These are phyloP conservation scores for Lithophane semibrunnea DNA, from an alignment of 2,888 invertebrate species.

Conservation along the genomic window DNA sequence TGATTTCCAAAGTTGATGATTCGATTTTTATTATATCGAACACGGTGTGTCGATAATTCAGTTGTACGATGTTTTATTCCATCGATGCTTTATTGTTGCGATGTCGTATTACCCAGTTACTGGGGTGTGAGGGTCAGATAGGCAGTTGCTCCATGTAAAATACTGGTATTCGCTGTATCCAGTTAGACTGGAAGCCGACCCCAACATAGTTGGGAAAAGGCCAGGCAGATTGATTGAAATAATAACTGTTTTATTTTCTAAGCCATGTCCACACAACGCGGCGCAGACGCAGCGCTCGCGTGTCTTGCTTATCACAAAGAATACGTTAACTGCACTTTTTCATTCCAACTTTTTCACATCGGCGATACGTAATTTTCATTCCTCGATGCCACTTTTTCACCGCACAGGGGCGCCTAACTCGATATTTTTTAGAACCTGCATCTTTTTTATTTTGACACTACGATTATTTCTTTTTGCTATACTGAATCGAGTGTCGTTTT, in stretches of 20 bases:
- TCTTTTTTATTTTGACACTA: constrained; percentile 68
- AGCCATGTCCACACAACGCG: constrained; percentile 60
- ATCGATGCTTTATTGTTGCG: too few species aligned
- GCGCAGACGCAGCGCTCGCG: constrained; percentile 55
- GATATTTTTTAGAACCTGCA: constrained; percentile 66
- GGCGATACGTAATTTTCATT: constrained; percentile 83
- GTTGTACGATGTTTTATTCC: too few species aligned
- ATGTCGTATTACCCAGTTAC: too few species aligned
- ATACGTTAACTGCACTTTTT: constrained; percentile 75
- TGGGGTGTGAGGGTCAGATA: too few species aligned
- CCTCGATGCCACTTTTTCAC: constrained; percentile 80
- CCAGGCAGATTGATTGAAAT: too few species aligned
- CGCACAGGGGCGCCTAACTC: constrained; percentile 80
- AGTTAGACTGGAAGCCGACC: too few species aligned
- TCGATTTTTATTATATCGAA: too few species aligned
- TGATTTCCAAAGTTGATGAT: too few species aligned
- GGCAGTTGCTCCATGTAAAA: too few species aligned
- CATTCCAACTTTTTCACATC: constrained; percentile 79
- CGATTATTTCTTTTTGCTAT: constrained; percentile 66
- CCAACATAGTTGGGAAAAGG: too few species aligned
- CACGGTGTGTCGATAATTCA: too few species aligned
- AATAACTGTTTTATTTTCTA: neutral
- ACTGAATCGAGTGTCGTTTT: constrained; percentile 59
- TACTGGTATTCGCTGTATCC: too few species aligned
- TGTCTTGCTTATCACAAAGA: constrained; percentile 64